phyloP scores from a whole-genome alignment of 2,797 vertebrate genomes.

The Falco peregrinus region DNA sequence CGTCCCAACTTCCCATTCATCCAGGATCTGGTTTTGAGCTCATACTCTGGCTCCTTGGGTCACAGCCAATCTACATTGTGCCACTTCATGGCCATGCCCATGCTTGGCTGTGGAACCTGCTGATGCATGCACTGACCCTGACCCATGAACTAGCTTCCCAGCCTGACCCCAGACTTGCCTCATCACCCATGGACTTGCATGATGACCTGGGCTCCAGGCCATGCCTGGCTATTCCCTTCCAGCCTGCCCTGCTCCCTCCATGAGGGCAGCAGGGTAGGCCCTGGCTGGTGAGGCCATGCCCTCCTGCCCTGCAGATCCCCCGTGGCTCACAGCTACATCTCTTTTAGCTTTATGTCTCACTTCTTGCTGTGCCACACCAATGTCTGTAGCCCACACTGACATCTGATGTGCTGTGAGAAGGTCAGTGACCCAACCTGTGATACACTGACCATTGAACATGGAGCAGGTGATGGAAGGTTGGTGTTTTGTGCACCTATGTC shows the following conservation, averaged over 20 bases:
- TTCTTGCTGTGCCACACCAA: background rate
- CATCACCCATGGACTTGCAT: background rate
- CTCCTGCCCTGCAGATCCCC: rapidly evolving
- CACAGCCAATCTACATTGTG: background rate
- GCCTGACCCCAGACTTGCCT: background rate
- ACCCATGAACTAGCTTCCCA: background rate
- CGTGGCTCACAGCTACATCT: background rate
- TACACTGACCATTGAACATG: background rate
- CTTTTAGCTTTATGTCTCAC: background rate
- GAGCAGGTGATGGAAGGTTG: background rate
- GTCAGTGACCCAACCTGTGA: background rate
- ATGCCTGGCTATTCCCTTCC: background rate
- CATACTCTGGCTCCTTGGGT: background rate
- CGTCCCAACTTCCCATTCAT: background rate
- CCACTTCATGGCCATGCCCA: rapidly evolving
- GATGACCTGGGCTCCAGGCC: background rate
- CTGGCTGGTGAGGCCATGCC: background rate
- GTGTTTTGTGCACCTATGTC: background rate
- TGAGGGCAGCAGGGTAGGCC: background rate
- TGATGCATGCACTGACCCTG: background rate
- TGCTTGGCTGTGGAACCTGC: background rate
- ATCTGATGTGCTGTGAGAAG: background rate
- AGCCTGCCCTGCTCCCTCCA: background rate
- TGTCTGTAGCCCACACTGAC: background rate
- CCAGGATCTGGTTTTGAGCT: background rate